A percentile compares a stretch with the other conserved stretches of the same genome.
Conservation (phyloP, 2,888 invertebrate genomes). For the Pollenia griseotomentosa region DNA sequence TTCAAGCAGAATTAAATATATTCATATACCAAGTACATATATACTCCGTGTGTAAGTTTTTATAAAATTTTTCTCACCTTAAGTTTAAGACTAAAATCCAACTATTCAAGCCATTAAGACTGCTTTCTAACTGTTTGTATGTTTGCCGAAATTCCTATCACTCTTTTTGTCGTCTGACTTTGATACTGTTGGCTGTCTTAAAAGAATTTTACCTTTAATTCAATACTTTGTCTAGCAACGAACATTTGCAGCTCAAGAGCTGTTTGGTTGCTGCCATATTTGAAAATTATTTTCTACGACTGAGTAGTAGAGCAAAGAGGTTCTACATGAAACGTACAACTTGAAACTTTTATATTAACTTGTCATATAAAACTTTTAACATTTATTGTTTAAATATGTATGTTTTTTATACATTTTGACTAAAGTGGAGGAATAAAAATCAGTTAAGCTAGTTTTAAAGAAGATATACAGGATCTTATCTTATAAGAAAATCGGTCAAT, state of each 20-base stretch:
- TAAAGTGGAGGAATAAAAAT: not conserved
- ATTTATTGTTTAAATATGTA: conserved; percentile 10
- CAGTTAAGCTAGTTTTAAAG: no score
- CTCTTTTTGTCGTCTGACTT: not conserved
- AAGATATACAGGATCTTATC: no score
- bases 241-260: not conserved
- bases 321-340: not conserved
- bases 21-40: no score
- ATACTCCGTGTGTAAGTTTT: no score
- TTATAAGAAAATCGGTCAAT: no score
- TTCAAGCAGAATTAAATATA: no score
- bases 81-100: no score
- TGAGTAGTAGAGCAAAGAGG: not conserved
- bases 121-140: no score
- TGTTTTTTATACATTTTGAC: not conserved
- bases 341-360: conserved; percentile 18
- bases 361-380: conserved; percentile 46
- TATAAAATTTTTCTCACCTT: no score
- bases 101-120: no score
- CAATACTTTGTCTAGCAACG: not conserved
- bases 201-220: not conserved
- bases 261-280: not conserved
- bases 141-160: no score
- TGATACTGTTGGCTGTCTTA: not conserved
- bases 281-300: no score